Percentiles rank a stretch among this genome's conserved stretches.
phyloP scores from a whole-genome alignment of 2,113 vertebrate genomes.

The Phylloscopus trochilus region DNA sequence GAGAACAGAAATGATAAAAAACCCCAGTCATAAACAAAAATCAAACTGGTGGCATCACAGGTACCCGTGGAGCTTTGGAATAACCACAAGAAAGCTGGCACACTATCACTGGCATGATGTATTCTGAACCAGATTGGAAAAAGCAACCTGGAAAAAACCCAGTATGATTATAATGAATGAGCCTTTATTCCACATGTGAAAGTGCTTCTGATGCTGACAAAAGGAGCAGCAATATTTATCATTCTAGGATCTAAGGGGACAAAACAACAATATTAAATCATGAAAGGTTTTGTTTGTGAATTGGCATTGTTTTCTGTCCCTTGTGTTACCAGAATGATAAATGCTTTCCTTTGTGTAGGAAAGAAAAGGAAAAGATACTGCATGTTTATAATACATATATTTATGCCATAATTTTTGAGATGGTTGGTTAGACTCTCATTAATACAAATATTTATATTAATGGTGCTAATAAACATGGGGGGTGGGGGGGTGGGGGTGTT shows the following conservation, averaged over 20 bases:
- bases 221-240: conserved; percentile 59
- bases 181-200: conserved; percentile 41
- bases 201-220: conserved; percentile 39
- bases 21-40: neutral
- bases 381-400: neutral
- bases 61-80: neutral
- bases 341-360: conserved; percentile 34
- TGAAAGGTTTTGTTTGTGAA: conserved; percentile 49
- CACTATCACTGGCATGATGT: neutral
- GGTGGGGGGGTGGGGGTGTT: no score
- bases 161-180: conserved; percentile 27
- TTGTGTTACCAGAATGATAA: conserved; percentile 47
- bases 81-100: neutral
- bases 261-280: conserved; percentile 60
- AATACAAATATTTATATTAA: neutral
- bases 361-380: conserved; percentile 28
- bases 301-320: conserved; percentile 49
- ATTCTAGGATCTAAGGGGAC: conserved; percentile 40
- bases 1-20: neutral
- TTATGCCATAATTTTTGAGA: neutral
- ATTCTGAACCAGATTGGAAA: conserved; percentile 30
- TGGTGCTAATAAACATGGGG: neutral
- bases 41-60: neutral
- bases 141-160: neutral
- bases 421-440: neutral